These are phyloP conservation scores for Loripinus fragilis DNA, from an alignment of 2,888 invertebrate genomes.

Conservation along the genomic window DNA sequence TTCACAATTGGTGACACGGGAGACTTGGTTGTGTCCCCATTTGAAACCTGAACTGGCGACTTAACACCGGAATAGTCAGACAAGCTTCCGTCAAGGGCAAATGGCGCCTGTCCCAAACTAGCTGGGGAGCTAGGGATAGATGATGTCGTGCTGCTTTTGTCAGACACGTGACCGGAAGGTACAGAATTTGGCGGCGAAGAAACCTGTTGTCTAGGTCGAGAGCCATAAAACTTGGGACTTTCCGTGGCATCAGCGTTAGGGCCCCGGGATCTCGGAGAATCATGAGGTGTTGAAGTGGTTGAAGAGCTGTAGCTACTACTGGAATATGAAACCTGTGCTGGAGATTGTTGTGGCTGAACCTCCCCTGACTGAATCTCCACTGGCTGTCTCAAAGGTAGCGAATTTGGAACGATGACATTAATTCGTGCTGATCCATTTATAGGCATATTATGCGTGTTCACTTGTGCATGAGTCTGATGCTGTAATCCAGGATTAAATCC, in stretches of 20 bases:
- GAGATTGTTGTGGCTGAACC: slow-evolving; percentile 22
- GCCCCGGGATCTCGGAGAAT: slow-evolving; percentile 25
- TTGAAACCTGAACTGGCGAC: slow-evolving; percentile 39
- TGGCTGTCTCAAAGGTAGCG: slow-evolving; percentile 35
- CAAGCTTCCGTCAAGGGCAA: slow-evolving; percentile 48
- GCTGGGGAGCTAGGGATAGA: slow-evolving; percentile 64
- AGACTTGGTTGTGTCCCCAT: slow-evolving; percentile 34
- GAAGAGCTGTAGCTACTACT: slow-evolving; percentile 46
- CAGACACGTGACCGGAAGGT: slow-evolving; percentile 37
- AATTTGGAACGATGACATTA: slow-evolving; percentile 35
- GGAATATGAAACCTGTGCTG: slow-evolving; percentile 32
- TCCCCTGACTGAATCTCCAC: background rate
- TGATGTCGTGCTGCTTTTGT: slow-evolving; percentile 60
- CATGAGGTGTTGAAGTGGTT: slow-evolving; percentile 46
- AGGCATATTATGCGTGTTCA: slow-evolving; percentile 23
- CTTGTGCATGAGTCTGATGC: slow-evolving; percentile 41
- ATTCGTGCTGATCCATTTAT: slow-evolving; percentile 20
- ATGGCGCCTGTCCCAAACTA: slow-evolving; percentile 44
- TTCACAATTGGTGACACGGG: slow-evolving; percentile 43
- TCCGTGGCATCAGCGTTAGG: slow-evolving; percentile 20
- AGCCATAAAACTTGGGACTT: slow-evolving; percentile 36
- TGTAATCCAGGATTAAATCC: slow-evolving; percentile 47
- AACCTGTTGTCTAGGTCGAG: slow-evolving; percentile 46
- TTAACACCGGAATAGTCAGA: slow-evolving; percentile 49
- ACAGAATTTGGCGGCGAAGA: slow-evolving; percentile 46